Percentiles rank a stretch among this genome's conserved stretches.
phyloP scores from a whole-genome alignment of 2,888 invertebrate genomes.

The Drosophila buzzatii region DNA sequence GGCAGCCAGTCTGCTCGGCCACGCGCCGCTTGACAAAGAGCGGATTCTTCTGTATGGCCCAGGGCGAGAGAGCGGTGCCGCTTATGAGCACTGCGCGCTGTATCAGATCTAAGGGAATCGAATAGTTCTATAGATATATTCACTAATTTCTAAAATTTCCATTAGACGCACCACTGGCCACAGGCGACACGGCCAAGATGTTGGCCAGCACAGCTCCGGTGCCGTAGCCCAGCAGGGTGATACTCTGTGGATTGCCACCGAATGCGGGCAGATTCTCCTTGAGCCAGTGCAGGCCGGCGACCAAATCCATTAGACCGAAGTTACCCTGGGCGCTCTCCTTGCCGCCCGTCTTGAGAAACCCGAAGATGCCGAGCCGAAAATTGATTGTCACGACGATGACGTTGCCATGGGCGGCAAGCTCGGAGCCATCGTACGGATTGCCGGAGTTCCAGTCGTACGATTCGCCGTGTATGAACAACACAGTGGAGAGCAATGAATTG shows the following conservation, averaged over 20 bases:
- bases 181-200: conserved; percentile 97
- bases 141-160: not conserved
- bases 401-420: conserved; percentile 95
- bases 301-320: conserved; percentile 95
- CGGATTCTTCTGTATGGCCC: conserved; percentile 95
- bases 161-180: conserved; percentile 91
- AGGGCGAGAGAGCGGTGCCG: conserved; percentile 95
- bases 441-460: conserved; percentile 99
- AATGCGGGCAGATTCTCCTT: conserved; percentile 97
- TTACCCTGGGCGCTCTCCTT: conserved; percentile 96
- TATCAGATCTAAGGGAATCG: conserved; percentile 89
- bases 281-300: conserved; percentile 98
- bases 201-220: conserved; percentile 98
- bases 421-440: conserved; percentile 98
- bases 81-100: conserved; percentile 95
- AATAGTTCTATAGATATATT: not conserved
- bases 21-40: conserved; percentile 92
- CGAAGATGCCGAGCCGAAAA: conserved; percentile 95
- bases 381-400: conserved; percentile 96
- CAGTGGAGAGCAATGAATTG: conserved; percentile 88
- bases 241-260: conserved; percentile 96
- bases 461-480: conserved; percentile 97
- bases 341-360: conserved; percentile 95
- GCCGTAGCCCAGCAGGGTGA: conserved; percentile 98
- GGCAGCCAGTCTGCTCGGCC: conserved; percentile 93